Percentiles rank a stretch among this genome's conserved stretches.
phyloP scores from a whole-genome alignment of 1,140 invertebrate species.

The Drosophila burlai region DNA sequence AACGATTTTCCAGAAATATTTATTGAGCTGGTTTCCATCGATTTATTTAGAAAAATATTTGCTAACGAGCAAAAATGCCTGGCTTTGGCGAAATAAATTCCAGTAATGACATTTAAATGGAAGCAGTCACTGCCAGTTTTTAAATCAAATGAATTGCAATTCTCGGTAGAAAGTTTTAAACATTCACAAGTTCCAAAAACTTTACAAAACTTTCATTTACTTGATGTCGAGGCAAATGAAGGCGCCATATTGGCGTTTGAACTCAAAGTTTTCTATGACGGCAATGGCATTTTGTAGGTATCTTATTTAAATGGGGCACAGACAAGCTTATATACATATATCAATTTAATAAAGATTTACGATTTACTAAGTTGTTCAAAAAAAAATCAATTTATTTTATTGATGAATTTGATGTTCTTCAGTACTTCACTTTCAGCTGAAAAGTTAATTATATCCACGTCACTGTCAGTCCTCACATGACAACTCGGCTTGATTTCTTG shows the following conservation, averaged over 20 bases:
- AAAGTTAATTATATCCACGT: slow-evolving; percentile 29
- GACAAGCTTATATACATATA: no score
- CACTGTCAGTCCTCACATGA: slow-evolving; percentile 24
- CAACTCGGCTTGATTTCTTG: slow-evolving; percentile 29
- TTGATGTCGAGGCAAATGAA: neutral
- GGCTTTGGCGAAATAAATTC: slow-evolving; percentile 20
- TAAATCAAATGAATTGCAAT: slow-evolving; percentile 30
- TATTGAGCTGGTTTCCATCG: neutral
- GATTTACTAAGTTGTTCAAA: neutral
- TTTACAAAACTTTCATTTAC: slow-evolving; percentile 30
- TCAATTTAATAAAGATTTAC: neutral
- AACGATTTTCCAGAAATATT: slow-evolving; percentile 25
- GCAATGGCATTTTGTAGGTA: neutral
- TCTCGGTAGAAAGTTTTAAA: slow-evolving; percentile 30
- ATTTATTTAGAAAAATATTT: neutral
- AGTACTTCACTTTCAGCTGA: neutral
- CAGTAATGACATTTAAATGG: slow-evolving; percentile 29
- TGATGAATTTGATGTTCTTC: neutral
- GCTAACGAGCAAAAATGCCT: slow-evolving; percentile 2
- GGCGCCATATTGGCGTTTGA: slow-evolving; percentile 21
- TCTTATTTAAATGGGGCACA: neutral
- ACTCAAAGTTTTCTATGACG: slow-evolving; percentile 10
- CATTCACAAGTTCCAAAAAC: slow-evolving; percentile 15
- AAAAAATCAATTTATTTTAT: neutral
- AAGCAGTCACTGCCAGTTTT: slow-evolving; percentile 5